Percentiles rank a stretch among this genome's conserved stretches.
Evolutionary conservation across 2,888 invertebrate species (phyloP).

Genomic region (Orgyia antiqua): DNA sequence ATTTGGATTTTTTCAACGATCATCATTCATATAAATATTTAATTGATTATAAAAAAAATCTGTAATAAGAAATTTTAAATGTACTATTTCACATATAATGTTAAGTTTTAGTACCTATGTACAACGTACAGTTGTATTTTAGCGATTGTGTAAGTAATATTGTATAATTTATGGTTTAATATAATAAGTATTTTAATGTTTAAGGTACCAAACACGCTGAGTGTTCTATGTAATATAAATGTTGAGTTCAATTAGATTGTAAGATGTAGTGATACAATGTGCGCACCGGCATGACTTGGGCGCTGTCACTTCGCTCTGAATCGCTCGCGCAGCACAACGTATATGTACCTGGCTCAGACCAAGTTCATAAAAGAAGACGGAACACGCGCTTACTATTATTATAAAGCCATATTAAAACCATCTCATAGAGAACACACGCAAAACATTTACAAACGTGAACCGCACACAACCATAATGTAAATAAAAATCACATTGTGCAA

Average conservation of each 20-base stretch:
- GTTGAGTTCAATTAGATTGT: constrained; percentile 63
- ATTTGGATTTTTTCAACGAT: constrained; percentile 32
- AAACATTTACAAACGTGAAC: too few species aligned
- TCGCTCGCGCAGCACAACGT: constrained; percentile 46
- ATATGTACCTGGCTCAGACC: too few species aligned
- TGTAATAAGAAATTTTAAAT: constrained; percentile 53
- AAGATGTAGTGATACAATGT: constrained; percentile 37
- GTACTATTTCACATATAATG: constrained; percentile 64
- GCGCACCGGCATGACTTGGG: constrained; percentile 27
- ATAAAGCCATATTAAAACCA: too few species aligned
- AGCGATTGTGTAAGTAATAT: constrained; percentile 60
- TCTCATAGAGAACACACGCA: too few species aligned
- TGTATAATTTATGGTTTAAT: constrained; percentile 72
- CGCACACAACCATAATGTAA: too few species aligned
- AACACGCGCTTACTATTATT: too few species aligned
- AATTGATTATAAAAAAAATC: constrained; percentile 36
- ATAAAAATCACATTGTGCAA: too few species aligned
- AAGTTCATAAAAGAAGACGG: too few species aligned
- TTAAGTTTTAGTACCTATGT: constrained; percentile 63
- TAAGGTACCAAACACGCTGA: constrained; percentile 61
- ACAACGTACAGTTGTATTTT: constrained; percentile 58
- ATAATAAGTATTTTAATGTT: constrained; percentile 60
- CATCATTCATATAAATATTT: constrained; percentile 41
- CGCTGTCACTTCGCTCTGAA: constrained; percentile 67
- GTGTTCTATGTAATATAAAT: constrained; percentile 71